Base-by-base conservation (phyloP, 2,113 vertebrate species). In the Hucho hucho region DNA sequence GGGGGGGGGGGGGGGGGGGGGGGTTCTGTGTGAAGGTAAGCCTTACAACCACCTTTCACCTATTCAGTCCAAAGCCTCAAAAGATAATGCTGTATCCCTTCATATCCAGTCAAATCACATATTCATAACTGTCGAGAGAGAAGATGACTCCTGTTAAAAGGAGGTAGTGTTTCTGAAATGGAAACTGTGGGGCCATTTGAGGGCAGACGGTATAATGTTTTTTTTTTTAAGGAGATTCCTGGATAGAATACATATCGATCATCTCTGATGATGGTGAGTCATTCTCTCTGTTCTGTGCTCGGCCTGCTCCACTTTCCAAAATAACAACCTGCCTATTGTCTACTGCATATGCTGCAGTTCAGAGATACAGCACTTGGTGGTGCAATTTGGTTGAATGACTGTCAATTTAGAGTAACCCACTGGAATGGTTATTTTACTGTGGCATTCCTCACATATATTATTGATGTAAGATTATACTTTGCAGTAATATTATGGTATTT, bases 41-140 rank as follows among this genome's bases (percentile, higher is more conserved):
- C 61, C 37, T 16, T 32, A 37, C 61, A 5, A 13, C 81, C 75
- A 81, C 76, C 80, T 76, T 85, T 82, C 80, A 86, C 82, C 86
- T 82, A 69, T 85, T 89, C 85, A 86, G 85, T 77, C 61, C 73
- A 29, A 43, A 49, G 43, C 25, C 73, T 75, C 7, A 76, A 61
- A 66, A 80, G 0, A 24, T 22, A 22, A 61, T 1, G 58, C 18
- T 22, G 18, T 61, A 61, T 24, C 58, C 24, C 58, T 22, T 61
- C 58, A 6, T 61, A 61, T 61, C n/a, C 58, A 61, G 18, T 61
- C 58, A n/a, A 61, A 61, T 61, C 58, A 20, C n/a, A 61, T 61
- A 3, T 56, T 18, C 13, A 61, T 61, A 22, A 61, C 58, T 61
- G 49, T 24, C 1, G 6, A 9, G 58, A 61, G 20, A 61, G 4